Percentiles rank a stretch among this genome's conserved stretches.
Conservation (phyloP, 1,140 invertebrate genomes). For the Penaeus vannamei region DNA sequence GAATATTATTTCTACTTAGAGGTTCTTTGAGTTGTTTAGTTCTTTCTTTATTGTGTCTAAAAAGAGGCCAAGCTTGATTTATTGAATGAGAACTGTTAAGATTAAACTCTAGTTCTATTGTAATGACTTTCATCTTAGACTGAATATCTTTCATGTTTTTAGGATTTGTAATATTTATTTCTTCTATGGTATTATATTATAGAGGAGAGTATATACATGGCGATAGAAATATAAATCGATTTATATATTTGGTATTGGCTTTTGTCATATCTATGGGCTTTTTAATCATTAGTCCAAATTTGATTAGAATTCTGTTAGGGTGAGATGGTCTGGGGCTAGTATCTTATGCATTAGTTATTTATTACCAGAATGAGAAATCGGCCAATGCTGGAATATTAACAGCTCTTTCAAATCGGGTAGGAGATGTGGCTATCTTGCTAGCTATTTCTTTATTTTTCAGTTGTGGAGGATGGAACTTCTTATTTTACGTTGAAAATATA, state of each 20-base stretch:
- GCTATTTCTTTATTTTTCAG: neutral
- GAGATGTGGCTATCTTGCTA: neutral
- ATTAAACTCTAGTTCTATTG: too few species aligned
- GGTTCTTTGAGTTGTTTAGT: too few species aligned
- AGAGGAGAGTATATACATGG: too few species aligned
- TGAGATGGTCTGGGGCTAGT: constrained; percentile 20
- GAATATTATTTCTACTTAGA: too few species aligned
- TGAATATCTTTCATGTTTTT: too few species aligned
- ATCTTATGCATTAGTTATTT: constrained; percentile 34
- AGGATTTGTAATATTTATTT: too few species aligned
- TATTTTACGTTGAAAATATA: neutral
- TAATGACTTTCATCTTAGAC: too few species aligned
- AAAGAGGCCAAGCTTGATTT: too few species aligned
- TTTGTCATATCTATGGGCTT: constrained; percentile 37
- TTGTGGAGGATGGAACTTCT: neutral
- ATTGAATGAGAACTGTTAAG: too few species aligned
- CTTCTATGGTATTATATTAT: too few species aligned
- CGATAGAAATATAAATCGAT: constrained; percentile 18
- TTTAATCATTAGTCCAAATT: too few species aligned
- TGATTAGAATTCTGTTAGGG: constrained; percentile 29
- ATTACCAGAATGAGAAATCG: constrained; percentile 32
- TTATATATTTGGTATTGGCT: constrained; percentile 36
- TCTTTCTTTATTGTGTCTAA: too few species aligned
- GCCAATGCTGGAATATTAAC: neutral
- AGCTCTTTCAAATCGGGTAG: neutral